A percentile compares a stretch with the other conserved stretches of the same genome.
These are phyloP conservation scores for Limenitis camilla DNA, from an alignment of 2,888 invertebrate genomes.

Conservation along the genomic window DNA sequence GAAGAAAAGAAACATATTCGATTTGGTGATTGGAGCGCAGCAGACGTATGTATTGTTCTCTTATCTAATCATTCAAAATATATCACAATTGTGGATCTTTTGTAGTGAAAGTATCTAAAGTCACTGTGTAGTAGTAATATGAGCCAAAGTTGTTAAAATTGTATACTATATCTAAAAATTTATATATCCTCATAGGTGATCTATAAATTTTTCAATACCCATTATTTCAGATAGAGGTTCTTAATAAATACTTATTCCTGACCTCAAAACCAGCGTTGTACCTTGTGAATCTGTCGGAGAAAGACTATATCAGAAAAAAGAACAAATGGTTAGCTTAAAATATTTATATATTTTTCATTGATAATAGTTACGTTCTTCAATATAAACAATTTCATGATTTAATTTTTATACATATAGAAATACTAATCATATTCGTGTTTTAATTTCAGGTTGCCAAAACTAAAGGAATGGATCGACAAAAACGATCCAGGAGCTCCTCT, in stretches of 20 bases:
- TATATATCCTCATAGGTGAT: too few species aligned
- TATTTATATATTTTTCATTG: not conserved
- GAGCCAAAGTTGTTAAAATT: too few species aligned
- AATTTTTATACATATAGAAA: not conserved
- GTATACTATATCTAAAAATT: too few species aligned
- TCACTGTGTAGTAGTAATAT: too few species aligned
- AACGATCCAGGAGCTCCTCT: constrained; percentile 95
- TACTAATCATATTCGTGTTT: not conserved
- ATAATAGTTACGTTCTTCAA: not conserved
- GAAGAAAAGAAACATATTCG: constrained; percentile 95
- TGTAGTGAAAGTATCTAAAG: too few species aligned
- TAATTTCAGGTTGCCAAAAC: constrained; percentile 85
- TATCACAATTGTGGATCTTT: too few species aligned
- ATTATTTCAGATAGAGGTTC: constrained; percentile 87
- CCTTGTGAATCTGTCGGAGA: constrained; percentile 96
- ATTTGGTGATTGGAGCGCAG: constrained; percentile 93
- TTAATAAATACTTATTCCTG: constrained; percentile 96
- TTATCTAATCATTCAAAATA: too few species aligned
- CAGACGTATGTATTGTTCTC: constrained; percentile 90
- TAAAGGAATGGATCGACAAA: constrained; percentile 99
- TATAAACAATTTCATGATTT: not conserved
- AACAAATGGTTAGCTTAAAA: constrained; percentile 87
- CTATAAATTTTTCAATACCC: not conserved
- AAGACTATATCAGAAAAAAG: constrained; percentile 98
- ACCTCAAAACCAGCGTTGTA: constrained; percentile 99